phyloP scores from a whole-genome alignment of 2,888 invertebrate species.

The Tholera decimalis region DNA sequence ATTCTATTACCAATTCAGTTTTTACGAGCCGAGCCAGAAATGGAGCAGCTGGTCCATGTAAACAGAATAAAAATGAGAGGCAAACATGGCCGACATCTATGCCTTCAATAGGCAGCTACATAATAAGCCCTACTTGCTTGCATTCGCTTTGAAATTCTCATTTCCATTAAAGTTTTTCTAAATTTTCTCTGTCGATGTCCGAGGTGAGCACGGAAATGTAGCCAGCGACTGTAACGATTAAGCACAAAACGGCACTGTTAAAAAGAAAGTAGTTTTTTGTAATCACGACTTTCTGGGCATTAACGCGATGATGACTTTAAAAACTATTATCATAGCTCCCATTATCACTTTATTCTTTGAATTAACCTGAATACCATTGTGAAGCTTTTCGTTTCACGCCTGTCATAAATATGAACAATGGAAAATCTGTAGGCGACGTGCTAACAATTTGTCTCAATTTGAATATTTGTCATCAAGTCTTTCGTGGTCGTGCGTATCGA shows the following conservation, averaged over 20 bases:
- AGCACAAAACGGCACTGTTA: constrained; percentile 34
- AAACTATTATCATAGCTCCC: constrained; percentile 39
- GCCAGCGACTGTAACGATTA: constrained; percentile 35
- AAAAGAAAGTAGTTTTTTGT: constrained; percentile 45
- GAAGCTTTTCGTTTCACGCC: constrained; percentile 31
- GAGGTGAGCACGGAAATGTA: constrained; percentile 55
- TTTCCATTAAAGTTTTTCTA: constrained; percentile 72
- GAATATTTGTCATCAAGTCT: constrained; percentile 37
- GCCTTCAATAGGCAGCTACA: constrained; percentile 75
- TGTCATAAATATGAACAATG: constrained; percentile 42
- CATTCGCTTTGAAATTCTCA: constrained; percentile 73
- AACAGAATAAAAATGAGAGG: constrained; percentile 86
- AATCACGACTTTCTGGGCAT: constrained; percentile 43
- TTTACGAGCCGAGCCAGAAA: constrained; percentile 83
- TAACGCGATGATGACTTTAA: constrained; percentile 28
- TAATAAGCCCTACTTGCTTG: constrained; percentile 72
- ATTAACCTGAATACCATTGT: constrained; percentile 49
- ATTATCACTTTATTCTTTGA: constrained; percentile 50
- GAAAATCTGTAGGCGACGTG: constrained; percentile 43
- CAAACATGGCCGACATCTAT: constrained; percentile 75
- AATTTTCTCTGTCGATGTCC: constrained; percentile 64
- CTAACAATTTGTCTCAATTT: constrained; percentile 51
- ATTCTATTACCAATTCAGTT: constrained; percentile 84
- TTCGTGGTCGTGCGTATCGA: constrained; percentile 6
- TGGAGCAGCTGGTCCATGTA: constrained; percentile 84